These are phyloP conservation scores for Circaetus cinerascens DNA, from an alignment of 2,113 vertebrate genomes.

Conservation along the genomic window DNA sequence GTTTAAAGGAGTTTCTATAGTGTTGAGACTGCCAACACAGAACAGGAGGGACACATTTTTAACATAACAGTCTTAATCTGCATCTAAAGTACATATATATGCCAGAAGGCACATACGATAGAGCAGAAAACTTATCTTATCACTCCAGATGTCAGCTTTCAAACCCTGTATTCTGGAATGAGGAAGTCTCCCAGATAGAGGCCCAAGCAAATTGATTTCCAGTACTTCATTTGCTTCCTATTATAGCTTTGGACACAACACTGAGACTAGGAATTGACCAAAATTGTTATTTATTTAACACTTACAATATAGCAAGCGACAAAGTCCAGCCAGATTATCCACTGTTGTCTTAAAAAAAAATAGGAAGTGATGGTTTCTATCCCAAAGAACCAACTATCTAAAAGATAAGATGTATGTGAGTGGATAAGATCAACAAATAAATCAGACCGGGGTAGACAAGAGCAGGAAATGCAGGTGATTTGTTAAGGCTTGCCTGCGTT, in stretches of 20 bases:
- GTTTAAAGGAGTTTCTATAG: neutral
- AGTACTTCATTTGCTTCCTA: neutral
- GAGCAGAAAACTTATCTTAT: neutral
- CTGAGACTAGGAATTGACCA: neutral
- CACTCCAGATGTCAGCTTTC: neutral
- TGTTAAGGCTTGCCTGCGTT: neutral
- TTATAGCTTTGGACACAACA: neutral
- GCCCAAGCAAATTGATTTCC: neutral
- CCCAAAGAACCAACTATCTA: neutral
- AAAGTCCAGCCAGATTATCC: neutral
- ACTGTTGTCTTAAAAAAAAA: neutral
- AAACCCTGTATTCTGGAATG: neutral
- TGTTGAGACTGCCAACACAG: neutral
- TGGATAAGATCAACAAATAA: neutral
- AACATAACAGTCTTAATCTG: neutral
- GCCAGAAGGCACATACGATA: neutral
- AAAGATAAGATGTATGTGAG: neutral
- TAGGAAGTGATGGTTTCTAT: neutral
- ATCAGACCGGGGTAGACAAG: neutral
- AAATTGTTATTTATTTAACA: neutral
- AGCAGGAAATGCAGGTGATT: neutral
- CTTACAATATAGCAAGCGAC: neutral
- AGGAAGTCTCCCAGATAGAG: neutral
- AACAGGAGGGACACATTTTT: neutral
- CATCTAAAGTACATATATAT: neutral